Base-by-base conservation (phyloP, 2,888 invertebrate species). In the Lordiphosa fenestrarum region DNA sequence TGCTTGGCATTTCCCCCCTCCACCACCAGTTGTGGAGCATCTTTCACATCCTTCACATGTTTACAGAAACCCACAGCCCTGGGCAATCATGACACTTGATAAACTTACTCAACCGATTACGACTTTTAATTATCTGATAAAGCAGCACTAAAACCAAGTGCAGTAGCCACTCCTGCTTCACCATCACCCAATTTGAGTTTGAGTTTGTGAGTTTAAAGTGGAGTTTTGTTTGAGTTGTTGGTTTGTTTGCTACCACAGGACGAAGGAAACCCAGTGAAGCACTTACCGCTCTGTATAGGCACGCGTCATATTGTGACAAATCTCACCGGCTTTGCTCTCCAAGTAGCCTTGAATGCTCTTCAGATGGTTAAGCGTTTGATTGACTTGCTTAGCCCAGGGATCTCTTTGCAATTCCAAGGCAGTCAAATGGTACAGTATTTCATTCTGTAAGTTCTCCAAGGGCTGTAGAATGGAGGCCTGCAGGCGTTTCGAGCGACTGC, bases 281-380 rank as follows among this genome's bases (percentile, higher is more conserved):
- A 70, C 76, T 57, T 56, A 88, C 88, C 88, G 87, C 67, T 86
- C 87, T 23, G 86, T 86, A 67, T 88, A 90, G 62, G 76, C 59
- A 51, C 84, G 85, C 73, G 90, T 90, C 89, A 94, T 94, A 91
- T 93, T 92, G 75, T 92, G 91, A 51, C 94, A 93, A 74, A 95
- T 93, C 71, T 92, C 91, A 48, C 92, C 92, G 33, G 94, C 94
- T 74, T 94, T 93, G 82, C 92, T 93, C 77, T 94, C 93, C 64
- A 95, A 91, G 88, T 93, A 94, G 86, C 92, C 93, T 87, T 95
- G 95, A 44, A 95, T 93, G n/a, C 93, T 94, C 77, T 93, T 93
- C 70, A 95, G 91, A 84, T 95, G 94, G 55, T 92, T 92, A 5
- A 95, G 89, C 0, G 94, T 94, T 73, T 94, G 94, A 87, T 95